Percentiles rank a stretch among this genome's conserved stretches.
Evolutionary conservation across 2,113 vertebrate genomes (phyloP).

Genomic region (Nanorana parkeri): DNA sequence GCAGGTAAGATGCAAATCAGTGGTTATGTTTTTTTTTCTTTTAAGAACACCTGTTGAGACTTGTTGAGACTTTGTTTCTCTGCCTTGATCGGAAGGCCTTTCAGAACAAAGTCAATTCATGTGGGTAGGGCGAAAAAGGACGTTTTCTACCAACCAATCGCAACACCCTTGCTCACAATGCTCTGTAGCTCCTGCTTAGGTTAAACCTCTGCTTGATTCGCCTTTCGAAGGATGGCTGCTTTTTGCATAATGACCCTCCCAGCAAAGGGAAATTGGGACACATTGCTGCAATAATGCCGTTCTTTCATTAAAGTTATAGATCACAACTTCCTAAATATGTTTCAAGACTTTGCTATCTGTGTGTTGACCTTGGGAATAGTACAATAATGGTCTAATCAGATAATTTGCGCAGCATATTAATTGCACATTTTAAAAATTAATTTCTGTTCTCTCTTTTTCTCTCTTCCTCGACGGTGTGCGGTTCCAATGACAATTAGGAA

Average conservation of each 20-base stretch:
- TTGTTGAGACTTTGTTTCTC: no score
- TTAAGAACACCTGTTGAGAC: no score
- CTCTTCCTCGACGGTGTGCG: background rate
- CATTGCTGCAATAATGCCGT: background rate
- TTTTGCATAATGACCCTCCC: background rate
- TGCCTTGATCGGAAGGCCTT: no score
- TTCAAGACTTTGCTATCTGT: background rate
- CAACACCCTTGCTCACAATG: no score
- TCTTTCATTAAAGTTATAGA: background rate
- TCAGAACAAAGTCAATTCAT: no score
- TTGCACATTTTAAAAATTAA: slow-evolving; percentile 44
- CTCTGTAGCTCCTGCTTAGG: no score
- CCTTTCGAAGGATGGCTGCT: no score
- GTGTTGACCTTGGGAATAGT: slow-evolving; percentile 45
- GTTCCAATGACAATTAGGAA: slow-evolving; percentile 40
- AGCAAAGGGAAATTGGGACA: background rate
- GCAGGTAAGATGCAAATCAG: no score
- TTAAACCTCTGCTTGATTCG: no score
- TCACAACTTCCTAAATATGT: slow-evolving; percentile 11
- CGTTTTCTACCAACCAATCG: no score
- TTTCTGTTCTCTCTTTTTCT: slow-evolving; percentile 2
- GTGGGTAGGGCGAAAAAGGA: no score
- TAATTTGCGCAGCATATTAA: slow-evolving; percentile 47
- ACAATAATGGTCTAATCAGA: slow-evolving; percentile 47
- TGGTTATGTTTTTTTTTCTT: no score